phyloP scores from a whole-genome alignment of 2,113 vertebrate species.

The Pyxicephalus adspersus region DNA sequence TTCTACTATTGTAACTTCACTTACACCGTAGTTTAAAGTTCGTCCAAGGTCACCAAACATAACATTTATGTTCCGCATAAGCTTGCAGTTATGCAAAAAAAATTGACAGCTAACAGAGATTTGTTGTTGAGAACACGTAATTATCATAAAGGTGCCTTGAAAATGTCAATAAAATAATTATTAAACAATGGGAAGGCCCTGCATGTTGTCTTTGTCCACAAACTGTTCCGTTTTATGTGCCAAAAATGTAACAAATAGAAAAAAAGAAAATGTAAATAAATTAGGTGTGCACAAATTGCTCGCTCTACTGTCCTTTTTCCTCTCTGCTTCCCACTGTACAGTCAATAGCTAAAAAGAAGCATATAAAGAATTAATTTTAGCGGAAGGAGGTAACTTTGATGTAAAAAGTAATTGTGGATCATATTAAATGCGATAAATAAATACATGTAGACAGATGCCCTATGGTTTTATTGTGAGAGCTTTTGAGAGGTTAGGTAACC shows the following conservation, averaged over 20 bases:
- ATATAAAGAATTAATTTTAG: background rate
- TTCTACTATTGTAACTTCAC: too few species aligned
- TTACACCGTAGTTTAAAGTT: too few species aligned
- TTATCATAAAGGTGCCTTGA: slow-evolving; percentile 10
- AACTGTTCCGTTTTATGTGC: background rate
- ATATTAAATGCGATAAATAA: too few species aligned
- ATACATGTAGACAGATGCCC: too few species aligned
- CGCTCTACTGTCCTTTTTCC: background rate
- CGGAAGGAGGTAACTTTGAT: too few species aligned
- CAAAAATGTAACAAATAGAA: slow-evolving; percentile 4
- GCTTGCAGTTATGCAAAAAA: background rate
- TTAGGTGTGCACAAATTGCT: background rate
- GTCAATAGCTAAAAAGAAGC: background rate
- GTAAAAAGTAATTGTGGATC: too few species aligned
- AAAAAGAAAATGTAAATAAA: slow-evolving; percentile 1
- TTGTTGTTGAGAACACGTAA: background rate
- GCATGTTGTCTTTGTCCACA: background rate
- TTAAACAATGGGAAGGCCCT: slow-evolving; percentile 16
- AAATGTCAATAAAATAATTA: slow-evolving; percentile 27
- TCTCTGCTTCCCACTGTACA: background rate
- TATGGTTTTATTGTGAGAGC: too few species aligned
- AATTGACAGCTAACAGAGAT: background rate
- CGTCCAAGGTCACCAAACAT: background rate
- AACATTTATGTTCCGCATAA: background rate
- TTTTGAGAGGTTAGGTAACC: too few species aligned